phyloP scores from a whole-genome alignment of 2,797 vertebrate genomes.

The Poecile montanus region DNA sequence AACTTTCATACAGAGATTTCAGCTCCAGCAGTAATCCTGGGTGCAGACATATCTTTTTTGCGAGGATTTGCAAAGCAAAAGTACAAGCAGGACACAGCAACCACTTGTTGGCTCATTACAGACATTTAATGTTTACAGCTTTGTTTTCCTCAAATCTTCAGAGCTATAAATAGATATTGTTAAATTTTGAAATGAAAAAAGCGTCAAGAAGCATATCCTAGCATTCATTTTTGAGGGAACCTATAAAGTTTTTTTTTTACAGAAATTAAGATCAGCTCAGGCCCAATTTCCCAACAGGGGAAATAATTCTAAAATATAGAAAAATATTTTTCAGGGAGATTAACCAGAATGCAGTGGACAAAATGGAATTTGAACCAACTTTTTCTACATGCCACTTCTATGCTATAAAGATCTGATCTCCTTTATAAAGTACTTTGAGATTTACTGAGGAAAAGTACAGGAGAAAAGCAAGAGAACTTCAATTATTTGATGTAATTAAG shows the following conservation, averaged over 20 bases:
- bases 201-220: rapidly evolving
- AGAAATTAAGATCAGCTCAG: not conserved
- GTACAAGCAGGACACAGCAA: not conserved
- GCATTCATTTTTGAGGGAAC: not conserved
- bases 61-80: not conserved
- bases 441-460: not conserved
- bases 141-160: not conserved
- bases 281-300: rapidly evolving
- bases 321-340: not conserved
- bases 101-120: not conserved
- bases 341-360: not conserved
- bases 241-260: not conserved
- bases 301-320: not conserved
- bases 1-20: not conserved
- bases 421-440: not conserved
- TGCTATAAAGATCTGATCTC: not conserved
- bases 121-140: not conserved
- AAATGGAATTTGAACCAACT: not conserved
- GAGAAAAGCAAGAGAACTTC: not conserved
- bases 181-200: not conserved
- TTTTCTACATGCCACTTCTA: not conserved
- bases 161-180: not conserved
- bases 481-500: not conserved
- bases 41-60: not conserved
- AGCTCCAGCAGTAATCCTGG: not conserved